Evolutionary conservation across 2,888 invertebrate species (phyloP), one percentile per base, ranked within the genome.

Genomic region (Augochlorella aurata): DNA sequence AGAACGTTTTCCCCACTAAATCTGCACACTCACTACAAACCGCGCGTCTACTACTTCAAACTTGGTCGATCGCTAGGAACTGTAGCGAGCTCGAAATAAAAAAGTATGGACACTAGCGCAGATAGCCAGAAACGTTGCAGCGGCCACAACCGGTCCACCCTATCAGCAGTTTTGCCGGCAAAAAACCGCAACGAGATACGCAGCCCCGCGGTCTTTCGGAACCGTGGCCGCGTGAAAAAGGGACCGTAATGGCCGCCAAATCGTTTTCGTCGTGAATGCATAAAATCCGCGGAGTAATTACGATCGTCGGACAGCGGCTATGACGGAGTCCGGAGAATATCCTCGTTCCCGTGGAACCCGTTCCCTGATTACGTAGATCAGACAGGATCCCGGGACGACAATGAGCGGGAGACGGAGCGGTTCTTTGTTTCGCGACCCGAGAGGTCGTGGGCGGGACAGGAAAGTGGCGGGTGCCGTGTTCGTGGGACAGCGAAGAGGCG

Each of bases 371-470:
- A 24, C 58, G 58, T 1, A 58, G 58, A 58, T 58, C 58, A 0
- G 24, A 12, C 45, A 50, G 66, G 77, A 76, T 44, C n/a, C 67
- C 38, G 52, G 63, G 54, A 71, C 58, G 29, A 24, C 58, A 58
- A 16, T 8, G 58, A 16, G 38, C 38, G 38, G 7, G 38, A 7
- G 65, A 21, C 16, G 24, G 58, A 50, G 38, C 69, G 77, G 86
- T 79, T 77, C 85, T 83, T 79, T 86, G 45, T 74, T 70, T 52
- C n/a, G 58, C 65, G 29, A 50, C 52, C 61, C 49, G 63, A 66
- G 79, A 77, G 50, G 45, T 24, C 58, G 76, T 83, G 61, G 73
- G 75, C 74, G 83, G 63, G 38, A 74, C 85, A 61, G 52, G 63
- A 68, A 21, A 54, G 44, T 63, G 61, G 12, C 63, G 24, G 58